Evolutionary conservation across 2,888 invertebrate species (phyloP).

Genomic region (Halictus ligatus): DNA sequence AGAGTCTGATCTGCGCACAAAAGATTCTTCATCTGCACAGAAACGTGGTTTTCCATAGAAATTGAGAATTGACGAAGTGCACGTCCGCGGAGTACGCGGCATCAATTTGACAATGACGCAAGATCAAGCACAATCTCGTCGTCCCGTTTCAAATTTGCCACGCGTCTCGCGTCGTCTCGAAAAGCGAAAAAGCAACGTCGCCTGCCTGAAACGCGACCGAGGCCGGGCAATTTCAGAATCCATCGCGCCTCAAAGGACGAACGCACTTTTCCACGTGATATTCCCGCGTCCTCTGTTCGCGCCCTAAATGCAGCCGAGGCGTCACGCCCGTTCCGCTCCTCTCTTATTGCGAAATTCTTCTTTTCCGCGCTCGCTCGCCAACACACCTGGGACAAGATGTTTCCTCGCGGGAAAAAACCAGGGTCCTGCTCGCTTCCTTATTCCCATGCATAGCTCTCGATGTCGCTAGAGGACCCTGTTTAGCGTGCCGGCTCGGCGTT

Average conservation of each 20-base stretch:
- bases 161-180: background rate
- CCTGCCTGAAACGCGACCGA: background rate
- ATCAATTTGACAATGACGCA: background rate
- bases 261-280: slow-evolving; percentile 34
- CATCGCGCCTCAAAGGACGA: slow-evolving; percentile 21
- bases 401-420: slow-evolving; percentile 29
- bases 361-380: slow-evolving; percentile 24
- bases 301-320: slow-evolving; percentile 46
- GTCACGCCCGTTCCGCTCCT: slow-evolving; percentile 32
- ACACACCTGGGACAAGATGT: slow-evolving; percentile 14
- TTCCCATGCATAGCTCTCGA: slow-evolving; percentile 60
- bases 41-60: background rate
- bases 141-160: background rate
- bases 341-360: slow-evolving; percentile 54
- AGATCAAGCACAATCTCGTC: background rate
- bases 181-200: slow-evolving; percentile 6
- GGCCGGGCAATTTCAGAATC: slow-evolving; percentile 29
- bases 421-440: slow-evolving; percentile 33
- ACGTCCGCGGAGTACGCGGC: background rate
- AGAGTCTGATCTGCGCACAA: no score
- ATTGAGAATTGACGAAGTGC: background rate
- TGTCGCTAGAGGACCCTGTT: slow-evolving; percentile 59
- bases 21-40: background rate
- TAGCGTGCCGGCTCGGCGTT: slow-evolving; percentile 42
- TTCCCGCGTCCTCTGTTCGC: slow-evolving; percentile 41